Conservation (phyloP, 2,797 vertebrate species). For the Anableps anableps region DNA sequence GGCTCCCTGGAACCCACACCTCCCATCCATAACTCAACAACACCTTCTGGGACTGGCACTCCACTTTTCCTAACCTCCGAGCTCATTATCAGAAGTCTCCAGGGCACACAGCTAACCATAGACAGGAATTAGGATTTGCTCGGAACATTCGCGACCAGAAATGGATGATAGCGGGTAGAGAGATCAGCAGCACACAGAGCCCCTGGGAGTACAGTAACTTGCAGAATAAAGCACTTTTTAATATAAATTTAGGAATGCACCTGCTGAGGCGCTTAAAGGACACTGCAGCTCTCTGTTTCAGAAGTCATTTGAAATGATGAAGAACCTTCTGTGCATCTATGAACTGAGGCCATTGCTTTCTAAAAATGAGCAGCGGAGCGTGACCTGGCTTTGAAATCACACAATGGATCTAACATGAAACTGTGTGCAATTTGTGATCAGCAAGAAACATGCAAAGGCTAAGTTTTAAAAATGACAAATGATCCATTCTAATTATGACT, state of each 20-base stretch:
- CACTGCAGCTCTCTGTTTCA: slow-evolving; percentile 53
- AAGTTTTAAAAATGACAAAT: slow-evolving; percentile 5
- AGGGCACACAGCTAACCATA: slow-evolving; percentile 86
- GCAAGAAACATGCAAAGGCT: slow-evolving; percentile 17
- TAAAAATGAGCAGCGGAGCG: slow-evolving; percentile 28
- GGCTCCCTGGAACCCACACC: slow-evolving; percentile 72
- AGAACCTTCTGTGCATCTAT: slow-evolving; percentile 48
- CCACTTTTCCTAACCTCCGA: slow-evolving; percentile 83
- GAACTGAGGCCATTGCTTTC: slow-evolving; percentile 44
- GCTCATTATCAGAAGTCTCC: slow-evolving; percentile 92
- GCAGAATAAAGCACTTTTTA: slow-evolving; percentile 81
- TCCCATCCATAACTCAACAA: slow-evolving; percentile 89
- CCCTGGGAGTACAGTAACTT: slow-evolving; percentile 76
- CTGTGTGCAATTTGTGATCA: slow-evolving; percentile 16
- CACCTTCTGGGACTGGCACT: slow-evolving; percentile 88
- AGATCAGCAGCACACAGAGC: slow-evolving; percentile 78
- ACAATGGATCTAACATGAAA: slow-evolving; percentile 21
- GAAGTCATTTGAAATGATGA: slow-evolving; percentile 67
- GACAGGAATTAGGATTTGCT: slow-evolving; percentile 88
- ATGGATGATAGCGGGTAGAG: slow-evolving; percentile 79
- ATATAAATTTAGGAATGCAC: slow-evolving; percentile 84
- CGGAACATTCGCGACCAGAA: slow-evolving; percentile 81
- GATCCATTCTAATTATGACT: slow-evolving; percentile 5
- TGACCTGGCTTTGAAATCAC: slow-evolving; percentile 25
- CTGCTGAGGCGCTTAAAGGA: slow-evolving; percentile 59